Percentiles rank a stretch among this genome's conserved stretches.
These are phyloP conservation scores for Coilia nasus DNA, from an alignment of 2,797 vertebrate species.

Conservation along the genomic window DNA sequence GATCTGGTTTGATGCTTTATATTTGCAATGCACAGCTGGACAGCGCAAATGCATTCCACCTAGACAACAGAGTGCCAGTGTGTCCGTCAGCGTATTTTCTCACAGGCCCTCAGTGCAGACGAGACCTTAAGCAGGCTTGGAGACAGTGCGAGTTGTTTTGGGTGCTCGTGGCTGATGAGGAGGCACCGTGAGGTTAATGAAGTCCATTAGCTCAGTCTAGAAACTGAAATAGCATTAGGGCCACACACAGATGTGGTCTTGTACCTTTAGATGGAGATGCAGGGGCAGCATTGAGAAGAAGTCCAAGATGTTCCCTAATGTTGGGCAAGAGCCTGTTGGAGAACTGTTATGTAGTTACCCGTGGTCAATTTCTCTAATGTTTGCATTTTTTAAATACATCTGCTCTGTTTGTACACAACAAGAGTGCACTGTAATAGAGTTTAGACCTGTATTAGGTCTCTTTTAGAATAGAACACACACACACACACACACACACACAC, in stretches of 20 bases:
- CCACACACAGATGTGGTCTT: neutral
- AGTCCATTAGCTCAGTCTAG: neutral
- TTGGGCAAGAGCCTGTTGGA: neutral
- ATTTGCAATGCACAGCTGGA: too few relatives aligned
- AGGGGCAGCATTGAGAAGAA: neutral
- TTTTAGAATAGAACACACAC: neutral
- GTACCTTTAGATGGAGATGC: neutral
- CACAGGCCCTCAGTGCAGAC: neutral
- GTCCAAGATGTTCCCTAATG: neutral
- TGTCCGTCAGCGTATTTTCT: too few relatives aligned
- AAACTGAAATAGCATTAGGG: constrained; percentile 26
- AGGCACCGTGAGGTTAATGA: constrained; percentile 12
- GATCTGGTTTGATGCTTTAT: too few relatives aligned
- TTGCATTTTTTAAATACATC: neutral
- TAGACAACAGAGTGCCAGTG: too few relatives aligned
- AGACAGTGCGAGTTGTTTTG: neutral
- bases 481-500: constrained; percentile 35
- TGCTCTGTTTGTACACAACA: neutral
- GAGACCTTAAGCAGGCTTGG: neutral
- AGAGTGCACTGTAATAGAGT: neutral
- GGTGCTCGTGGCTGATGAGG: neutral
- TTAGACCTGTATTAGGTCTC: neutral
- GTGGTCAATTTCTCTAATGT: neutral
- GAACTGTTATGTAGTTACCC: neutral
- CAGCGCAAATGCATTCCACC: too few relatives aligned